These are phyloP conservation scores for Thecophora atra DNA, from an alignment of 2,888 invertebrate genomes.

Conservation along the genomic window DNA sequence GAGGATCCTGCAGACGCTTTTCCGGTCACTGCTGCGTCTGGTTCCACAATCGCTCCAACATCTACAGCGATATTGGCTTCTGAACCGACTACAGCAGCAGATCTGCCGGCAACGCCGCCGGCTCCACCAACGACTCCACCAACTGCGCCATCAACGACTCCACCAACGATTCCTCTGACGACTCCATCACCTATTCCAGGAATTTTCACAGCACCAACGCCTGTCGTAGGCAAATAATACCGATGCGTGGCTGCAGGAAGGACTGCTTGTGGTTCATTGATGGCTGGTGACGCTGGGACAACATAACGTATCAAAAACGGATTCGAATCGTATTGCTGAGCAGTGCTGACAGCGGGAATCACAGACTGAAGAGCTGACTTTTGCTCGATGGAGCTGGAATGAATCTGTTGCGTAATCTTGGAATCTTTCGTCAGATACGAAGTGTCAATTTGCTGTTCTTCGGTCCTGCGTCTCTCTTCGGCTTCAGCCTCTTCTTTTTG, in stretches of 20 bases:
- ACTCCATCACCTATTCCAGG: too few relatives aligned
- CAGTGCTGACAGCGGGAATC: not conserved
- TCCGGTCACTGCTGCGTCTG: not conserved
- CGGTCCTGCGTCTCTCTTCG: too few relatives aligned
- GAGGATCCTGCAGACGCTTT: conserved; percentile 23
- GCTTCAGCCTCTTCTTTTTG: conserved; percentile 40
- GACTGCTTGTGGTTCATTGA: not conserved
- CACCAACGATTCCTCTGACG: too few relatives aligned
- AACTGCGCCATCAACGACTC: too few relatives aligned
- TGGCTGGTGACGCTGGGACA: conserved; percentile 24
- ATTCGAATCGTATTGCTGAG: conserved; percentile 45
- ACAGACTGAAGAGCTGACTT: not conserved
- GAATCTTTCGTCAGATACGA: not conserved
- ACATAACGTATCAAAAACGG: conserved; percentile 52
- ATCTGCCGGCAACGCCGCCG: not conserved
- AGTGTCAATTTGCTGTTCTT: not conserved
- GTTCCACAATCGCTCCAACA: not conserved
- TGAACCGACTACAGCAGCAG: too few relatives aligned
- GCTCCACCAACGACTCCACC: not conserved
- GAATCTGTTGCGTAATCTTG: conserved; percentile 7
- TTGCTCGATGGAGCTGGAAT: not conserved
- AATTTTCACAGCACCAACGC: too few relatives aligned
- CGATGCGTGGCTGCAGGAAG: not conserved
- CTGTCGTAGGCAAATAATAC: conserved; percentile 29
- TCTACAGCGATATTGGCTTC: not conserved